These are phyloP conservation scores for Theocolax elegans DNA, from an alignment of 1,140 invertebrate genomes.

Conservation along the genomic window DNA sequence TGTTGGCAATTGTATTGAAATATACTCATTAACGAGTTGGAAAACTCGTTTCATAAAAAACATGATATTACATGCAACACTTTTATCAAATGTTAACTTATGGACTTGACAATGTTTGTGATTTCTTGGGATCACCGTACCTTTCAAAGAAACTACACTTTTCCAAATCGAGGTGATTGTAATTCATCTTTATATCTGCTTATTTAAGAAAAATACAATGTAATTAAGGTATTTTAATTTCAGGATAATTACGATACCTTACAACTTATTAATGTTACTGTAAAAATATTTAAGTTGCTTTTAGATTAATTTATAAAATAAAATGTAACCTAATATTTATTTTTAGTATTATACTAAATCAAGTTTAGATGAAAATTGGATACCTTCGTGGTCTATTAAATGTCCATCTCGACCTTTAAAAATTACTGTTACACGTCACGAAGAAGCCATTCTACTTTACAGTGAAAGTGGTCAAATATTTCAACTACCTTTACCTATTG, in stretches of 20 bases:
- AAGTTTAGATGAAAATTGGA: slow-evolving; percentile 42
- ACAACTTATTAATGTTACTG: no score
- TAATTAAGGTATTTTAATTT: background rate
- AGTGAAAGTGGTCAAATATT: slow-evolving; percentile 47
- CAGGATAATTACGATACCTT: slow-evolving; percentile 51
- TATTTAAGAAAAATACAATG: background rate
- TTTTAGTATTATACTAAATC: no score
- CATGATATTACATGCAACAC: slow-evolving; percentile 35
- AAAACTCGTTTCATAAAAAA: background rate
- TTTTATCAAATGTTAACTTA: slow-evolving; percentile 45
- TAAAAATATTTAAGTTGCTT: no score
- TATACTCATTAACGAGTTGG: slow-evolving; percentile 10
- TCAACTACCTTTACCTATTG: slow-evolving; percentile 40
- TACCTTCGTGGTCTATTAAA: slow-evolving; percentile 44
- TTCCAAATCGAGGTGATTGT: slow-evolving; percentile 52
- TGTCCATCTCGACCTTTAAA: slow-evolving; percentile 42
- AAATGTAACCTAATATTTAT: no score
- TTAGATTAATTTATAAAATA: no score
- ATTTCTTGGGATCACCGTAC: slow-evolving; percentile 49
- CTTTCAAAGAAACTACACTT: slow-evolving; percentile 52
- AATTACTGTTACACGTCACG: slow-evolving; percentile 30
- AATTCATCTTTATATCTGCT: slow-evolving; percentile 20
- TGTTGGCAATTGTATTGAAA: slow-evolving; percentile 21
- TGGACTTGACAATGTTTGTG: slow-evolving; percentile 17
- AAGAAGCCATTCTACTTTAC: slow-evolving; percentile 49